These are phyloP conservation scores for Aradus depressus DNA, from an alignment of 2,888 invertebrate genomes.

Conservation along the genomic window DNA sequence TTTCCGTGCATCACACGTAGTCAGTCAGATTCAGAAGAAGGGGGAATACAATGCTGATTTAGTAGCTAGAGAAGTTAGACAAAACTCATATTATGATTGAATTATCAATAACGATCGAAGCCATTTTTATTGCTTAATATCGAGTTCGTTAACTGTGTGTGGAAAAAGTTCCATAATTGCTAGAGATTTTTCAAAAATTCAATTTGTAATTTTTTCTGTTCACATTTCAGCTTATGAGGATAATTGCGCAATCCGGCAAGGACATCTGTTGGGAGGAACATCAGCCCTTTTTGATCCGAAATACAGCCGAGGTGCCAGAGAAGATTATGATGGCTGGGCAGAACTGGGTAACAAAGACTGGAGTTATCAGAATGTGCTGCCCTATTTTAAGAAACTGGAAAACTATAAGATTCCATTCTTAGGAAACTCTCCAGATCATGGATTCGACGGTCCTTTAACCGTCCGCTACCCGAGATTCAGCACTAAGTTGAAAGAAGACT, in stretches of 20 bases:
- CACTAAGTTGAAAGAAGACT: constrained; percentile 25
- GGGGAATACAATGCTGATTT: no score
- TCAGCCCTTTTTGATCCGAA: constrained; percentile 69
- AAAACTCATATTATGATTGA: no score
- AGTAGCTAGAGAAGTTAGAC: no score
- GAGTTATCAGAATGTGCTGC: constrained; percentile 47
- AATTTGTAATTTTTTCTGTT: no score
- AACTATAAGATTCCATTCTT: background rate
- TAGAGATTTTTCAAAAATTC: no score
- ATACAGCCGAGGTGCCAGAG: constrained; percentile 54
- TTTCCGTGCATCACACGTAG: no score
- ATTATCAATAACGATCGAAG: no score
- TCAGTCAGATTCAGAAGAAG: no score
- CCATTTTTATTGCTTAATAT: no score
- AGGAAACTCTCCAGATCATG: background rate
- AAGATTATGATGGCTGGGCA: constrained; percentile 68
- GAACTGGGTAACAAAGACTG: constrained; percentile 56
- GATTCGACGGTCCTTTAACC: background rate
- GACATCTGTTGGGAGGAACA: constrained; percentile 69
- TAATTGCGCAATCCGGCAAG: constrained; percentile 37
- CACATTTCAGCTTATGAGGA: background rate
- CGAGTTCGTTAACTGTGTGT: no score
- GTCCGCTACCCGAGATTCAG: constrained; percentile 32
- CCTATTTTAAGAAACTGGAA: constrained; percentile 19
- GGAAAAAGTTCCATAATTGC: no score